Conservation (phyloP, 2,797 vertebrate species). For the Protonibea diacanthus region DNA sequence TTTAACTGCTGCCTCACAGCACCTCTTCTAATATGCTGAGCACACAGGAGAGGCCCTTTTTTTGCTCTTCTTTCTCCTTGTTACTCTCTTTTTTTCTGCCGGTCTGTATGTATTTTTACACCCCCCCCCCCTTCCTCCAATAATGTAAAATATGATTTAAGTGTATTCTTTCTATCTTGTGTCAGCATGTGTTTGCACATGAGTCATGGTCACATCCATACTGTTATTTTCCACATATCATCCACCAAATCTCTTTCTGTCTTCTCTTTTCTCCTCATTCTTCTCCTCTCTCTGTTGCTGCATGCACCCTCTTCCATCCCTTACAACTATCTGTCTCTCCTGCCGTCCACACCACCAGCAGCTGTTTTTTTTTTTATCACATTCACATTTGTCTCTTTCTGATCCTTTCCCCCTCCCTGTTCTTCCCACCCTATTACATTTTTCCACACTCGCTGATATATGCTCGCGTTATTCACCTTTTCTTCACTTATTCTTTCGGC, state of each 20-base stretch:
- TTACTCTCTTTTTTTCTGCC: slow-evolving; percentile 24
- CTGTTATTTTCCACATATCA: slow-evolving; percentile 34
- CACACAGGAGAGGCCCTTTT: slow-evolving; percentile 61
- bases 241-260: slow-evolving; percentile 24
- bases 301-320: slow-evolving; percentile 4
- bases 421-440: slow-evolving; percentile 50
- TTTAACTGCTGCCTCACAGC: slow-evolving; percentile 48
- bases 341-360: slow-evolving; percentile 1
- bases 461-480: slow-evolving; percentile 59
- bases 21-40: slow-evolving; percentile 68
- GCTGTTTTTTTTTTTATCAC: slow-evolving; percentile 34
- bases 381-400: slow-evolving; percentile 37
- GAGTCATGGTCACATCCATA: neutral
- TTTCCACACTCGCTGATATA: slow-evolving; percentile 46
- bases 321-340: slow-evolving; percentile 23
- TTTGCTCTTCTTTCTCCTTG: slow-evolving; percentile 43
- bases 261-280: neutral
- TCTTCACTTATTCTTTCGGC: slow-evolving; percentile 46
- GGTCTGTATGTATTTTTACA: slow-evolving; percentile 18
- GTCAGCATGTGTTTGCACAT: neutral
- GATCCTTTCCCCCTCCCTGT: slow-evolving; percentile 12
- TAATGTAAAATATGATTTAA: slow-evolving; percentile 24
- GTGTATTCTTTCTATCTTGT: slow-evolving; percentile 25
- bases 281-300: slow-evolving; percentile 15
- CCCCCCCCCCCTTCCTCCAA: no score